Evolutionary conservation across 2,888 invertebrate genomes (phyloP), one percentile per base, ranked within the genome.

Genomic region (Eretmocerus hayati): DNA sequence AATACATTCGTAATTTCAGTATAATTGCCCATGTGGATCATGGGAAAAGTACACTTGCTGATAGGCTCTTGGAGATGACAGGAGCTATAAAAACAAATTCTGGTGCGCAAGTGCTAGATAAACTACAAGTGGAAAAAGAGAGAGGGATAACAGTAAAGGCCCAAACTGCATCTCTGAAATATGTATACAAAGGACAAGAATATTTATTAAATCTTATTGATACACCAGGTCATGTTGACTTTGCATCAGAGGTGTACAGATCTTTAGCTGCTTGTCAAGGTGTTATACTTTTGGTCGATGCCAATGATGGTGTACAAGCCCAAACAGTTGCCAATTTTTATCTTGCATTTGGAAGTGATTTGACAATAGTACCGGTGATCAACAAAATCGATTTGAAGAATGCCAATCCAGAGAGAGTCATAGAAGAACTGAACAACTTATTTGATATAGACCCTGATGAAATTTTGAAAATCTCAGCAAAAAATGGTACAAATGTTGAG

Each of bases 21-120:
- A 96, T 99, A 62, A 92, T 99, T 54, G 97, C 97, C n/a, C 97
- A 99, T 74, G 90, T 99, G 2, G 97, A 99, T 71, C 97, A 97
- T 76, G 97, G 97, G 0, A 99, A 99, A 75, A 93, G 93, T 71
- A 99, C 97, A 0, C 74, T 99, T 49, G 95, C 97, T 1, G 97
- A 99, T 70, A 77, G 97, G 47, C 71, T 99, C n/a, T 72, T 99
- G 13, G 96, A 97, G 79, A 73, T 87, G 46, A 93, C 95, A 16
- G 95, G 94, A 57, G 84, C 83, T 0, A 82, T 87, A 47, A 80
- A 81, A 62, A 74, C 75, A 1, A 81, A 83, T 22, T 74, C 75
- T 4, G 84, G 83, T 22, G 77, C 79, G 45, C 89, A 89, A 73
- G 80, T 90, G 15, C 69, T 90, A 11, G 90, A 90, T 64, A 85